These are phyloP conservation scores for Rhinopithecus roxellana DNA, from an alignment of 2,113 vertebrate genomes.

Conservation along the genomic window DNA sequence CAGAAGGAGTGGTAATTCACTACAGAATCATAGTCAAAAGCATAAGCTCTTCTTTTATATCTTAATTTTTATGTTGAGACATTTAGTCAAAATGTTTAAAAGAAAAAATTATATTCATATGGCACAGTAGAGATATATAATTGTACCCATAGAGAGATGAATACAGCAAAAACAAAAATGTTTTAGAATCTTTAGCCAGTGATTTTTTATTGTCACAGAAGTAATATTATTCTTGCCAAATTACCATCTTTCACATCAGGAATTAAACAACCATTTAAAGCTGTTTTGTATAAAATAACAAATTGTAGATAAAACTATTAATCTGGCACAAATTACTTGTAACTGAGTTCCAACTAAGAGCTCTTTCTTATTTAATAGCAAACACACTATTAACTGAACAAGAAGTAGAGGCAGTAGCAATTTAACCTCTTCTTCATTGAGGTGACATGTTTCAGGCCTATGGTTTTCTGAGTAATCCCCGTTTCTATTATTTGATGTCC, in stretches of 20 bases:
- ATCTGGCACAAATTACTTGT: not conserved
- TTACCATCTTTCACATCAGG: not conserved
- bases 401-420: not conserved
- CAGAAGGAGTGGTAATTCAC: not conserved
- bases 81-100: not conserved
- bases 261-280: not conserved
- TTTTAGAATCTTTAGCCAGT: not conserved
- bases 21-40: not conserved
- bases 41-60: not conserved
- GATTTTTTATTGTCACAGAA: not conserved
- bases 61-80: not conserved
- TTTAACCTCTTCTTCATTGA: not conserved
- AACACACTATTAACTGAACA: not conserved
- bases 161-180: not conserved
- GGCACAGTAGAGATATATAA: not conserved
- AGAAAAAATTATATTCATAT: not conserved
- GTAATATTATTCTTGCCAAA: not conserved
- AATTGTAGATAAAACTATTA: not conserved
- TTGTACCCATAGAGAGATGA: not conserved
- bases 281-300: constrained; percentile 15
- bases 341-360: not conserved
- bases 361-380: not conserved
- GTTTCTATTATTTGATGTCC: not conserved
- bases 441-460: not conserved
- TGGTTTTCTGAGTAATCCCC: not conserved